A percentile compares a stretch with the other conserved stretches of the same genome.
Conservation (phyloP, 2,888 invertebrate genomes). For the Acleris literana region DNA sequence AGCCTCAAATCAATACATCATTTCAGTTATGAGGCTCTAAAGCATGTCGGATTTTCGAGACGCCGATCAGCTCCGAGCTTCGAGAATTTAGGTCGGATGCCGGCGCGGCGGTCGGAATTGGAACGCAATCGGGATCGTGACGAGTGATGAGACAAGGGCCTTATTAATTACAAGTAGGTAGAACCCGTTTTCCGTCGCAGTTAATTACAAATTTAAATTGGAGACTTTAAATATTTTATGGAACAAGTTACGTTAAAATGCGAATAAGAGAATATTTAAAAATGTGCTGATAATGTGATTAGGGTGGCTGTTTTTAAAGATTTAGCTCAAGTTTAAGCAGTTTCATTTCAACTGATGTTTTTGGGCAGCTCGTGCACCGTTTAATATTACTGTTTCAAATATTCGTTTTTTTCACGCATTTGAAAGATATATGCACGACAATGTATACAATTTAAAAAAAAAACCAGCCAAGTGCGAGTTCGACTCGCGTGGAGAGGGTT, state of each 20-base stretch:
- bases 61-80: conserved; percentile 43
- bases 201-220: conserved; percentile 22
- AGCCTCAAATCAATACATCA: conserved; percentile 16
- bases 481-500: too few species aligned
- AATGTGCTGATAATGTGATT: conserved; percentile 19
- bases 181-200: conserved; percentile 25
- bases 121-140: conserved; percentile 60
- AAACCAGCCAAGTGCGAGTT: too few species aligned
- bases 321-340: not conserved
- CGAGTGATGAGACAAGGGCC: conserved; percentile 41
- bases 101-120: conserved; percentile 50
- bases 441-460: too few species aligned
- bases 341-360: conserved; percentile 1
- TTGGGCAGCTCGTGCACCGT: not conserved
- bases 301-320: conserved; percentile 16
- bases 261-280: conserved; percentile 1
- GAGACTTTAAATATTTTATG: conserved; percentile 3
- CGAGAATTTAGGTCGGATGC: conserved; percentile 66
- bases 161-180: conserved; percentile 27
- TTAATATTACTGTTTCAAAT: not conserved
- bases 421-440: too few species aligned
- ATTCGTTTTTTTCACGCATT: too few species aligned
- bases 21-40: conserved; percentile 24
- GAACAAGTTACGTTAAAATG: conserved; percentile 16
- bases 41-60: conserved; percentile 7